phyloP scores from a whole-genome alignment of 2,888 invertebrate genomes.

The Bellardia bayeri region DNA sequence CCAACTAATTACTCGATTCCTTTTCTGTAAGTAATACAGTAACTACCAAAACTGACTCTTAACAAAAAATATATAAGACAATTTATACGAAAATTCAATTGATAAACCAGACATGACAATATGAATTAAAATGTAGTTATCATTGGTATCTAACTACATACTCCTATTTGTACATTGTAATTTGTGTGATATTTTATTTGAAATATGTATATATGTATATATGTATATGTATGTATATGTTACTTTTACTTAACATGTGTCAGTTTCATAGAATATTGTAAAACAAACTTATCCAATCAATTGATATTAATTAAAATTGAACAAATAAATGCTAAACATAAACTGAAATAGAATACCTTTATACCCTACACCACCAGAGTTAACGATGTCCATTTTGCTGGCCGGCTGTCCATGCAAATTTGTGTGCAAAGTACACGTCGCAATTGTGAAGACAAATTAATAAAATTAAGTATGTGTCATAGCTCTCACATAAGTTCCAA shows the following conservation, averaged over 20 bases:
- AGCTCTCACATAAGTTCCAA: too few species aligned
- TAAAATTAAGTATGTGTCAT: too few species aligned
- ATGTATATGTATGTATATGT: background rate
- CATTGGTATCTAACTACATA: background rate
- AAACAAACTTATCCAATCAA: conserved; percentile 15
- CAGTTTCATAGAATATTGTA: background rate
- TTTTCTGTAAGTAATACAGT: background rate
- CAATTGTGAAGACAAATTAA: too few species aligned
- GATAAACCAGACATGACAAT: conserved; percentile 26
- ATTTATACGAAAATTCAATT: conserved; percentile 22
- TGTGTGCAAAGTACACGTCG: too few species aligned
- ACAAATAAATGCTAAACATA: background rate
- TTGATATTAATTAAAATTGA: conserved; percentile 24
- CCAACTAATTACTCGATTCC: background rate
- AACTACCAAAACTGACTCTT: background rate
- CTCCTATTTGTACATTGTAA: background rate
- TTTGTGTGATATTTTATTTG: background rate
- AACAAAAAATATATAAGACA: background rate
- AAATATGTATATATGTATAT: background rate
- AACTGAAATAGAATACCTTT: background rate
- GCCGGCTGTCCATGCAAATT: too few species aligned
- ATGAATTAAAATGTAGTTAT: conserved; percentile 18
- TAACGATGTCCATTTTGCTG: too few species aligned
- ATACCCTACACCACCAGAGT: too few species aligned
- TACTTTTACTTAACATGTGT: background rate